phyloP scores from a whole-genome alignment of 2,113 vertebrate genomes.

The Tangachromis dhanisi region DNA sequence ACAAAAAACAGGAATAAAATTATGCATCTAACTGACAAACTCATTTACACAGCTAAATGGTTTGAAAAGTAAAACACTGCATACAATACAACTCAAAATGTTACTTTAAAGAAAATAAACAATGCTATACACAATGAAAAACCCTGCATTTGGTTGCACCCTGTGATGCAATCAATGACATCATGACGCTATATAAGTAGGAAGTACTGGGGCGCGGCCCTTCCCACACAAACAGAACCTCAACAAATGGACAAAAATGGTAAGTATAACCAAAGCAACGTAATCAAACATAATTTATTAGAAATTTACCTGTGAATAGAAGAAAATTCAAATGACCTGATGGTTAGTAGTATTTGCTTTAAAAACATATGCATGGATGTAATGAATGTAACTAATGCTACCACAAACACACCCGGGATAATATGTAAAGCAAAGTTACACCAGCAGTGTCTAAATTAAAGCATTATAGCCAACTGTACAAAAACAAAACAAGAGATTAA shows the following conservation, averaged over 20 bases:
- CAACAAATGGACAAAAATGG: background rate
- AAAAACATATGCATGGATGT: background rate
- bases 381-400: background rate
- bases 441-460: background rate
- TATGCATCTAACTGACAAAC: background rate
- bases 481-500: background rate
- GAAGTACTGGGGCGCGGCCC: background rate
- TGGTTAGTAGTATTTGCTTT: background rate
- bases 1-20: background rate
- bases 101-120: background rate
- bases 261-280: background rate
- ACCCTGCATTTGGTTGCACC: background rate
- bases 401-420: background rate
- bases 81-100: background rate
- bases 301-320: background rate
- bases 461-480: background rate
- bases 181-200: background rate
- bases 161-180: background rate
- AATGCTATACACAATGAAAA: background rate
- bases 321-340: background rate
- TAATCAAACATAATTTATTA: background rate
- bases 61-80: background rate
- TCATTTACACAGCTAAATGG: background rate
- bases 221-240: background rate
- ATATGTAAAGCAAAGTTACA: background rate